Conservation (phyloP, 30 jellyfish, hydroid and myxozoan species). For the Nemopilema nomurai region DNA sequence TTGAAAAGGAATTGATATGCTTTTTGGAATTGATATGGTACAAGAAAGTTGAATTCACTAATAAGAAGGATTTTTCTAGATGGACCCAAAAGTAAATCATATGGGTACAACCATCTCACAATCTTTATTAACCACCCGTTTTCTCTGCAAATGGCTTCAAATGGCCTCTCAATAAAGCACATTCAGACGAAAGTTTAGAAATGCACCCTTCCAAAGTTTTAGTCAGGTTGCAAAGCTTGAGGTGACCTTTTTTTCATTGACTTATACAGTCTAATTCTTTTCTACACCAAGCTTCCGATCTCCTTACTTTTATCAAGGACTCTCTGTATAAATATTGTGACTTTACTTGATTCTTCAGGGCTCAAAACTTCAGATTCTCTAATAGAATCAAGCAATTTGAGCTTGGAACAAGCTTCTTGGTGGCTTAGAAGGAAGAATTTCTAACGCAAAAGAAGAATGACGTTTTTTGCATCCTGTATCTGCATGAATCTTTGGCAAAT, state of each 20-base stretch:
- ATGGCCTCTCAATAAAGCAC: neutral
- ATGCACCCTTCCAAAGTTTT: conserved; percentile 7
- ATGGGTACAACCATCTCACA: neutral
- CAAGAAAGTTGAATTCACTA: neutral
- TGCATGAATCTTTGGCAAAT: conserved; percentile 1
- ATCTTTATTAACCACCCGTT: neutral
- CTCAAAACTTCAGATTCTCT: neutral
- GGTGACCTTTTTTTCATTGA: conserved; percentile 49
- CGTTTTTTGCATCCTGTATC: conserved; percentile 50
- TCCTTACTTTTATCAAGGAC: conserved; percentile 50
- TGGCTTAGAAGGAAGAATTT: conserved; percentile 41
- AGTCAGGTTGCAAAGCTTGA: conserved; percentile 68
- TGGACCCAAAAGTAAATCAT: neutral
- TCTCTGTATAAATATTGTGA: conserved; percentile 10
- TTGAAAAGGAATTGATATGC: neutral
- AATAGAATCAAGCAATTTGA: neutral
- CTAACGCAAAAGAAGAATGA: conserved; percentile 50
- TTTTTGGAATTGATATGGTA: neutral
- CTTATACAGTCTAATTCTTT: conserved; percentile 57
- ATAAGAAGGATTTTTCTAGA: neutral
- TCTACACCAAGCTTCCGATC: conserved; percentile 45
- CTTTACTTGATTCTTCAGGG: neutral
- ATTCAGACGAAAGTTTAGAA: neutral
- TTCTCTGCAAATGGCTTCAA: neutral
- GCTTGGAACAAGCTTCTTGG: conserved; percentile 29